Conservation (phyloP, 92 coral and sea anemone species). For the Phenganax subtilis region DNA sequence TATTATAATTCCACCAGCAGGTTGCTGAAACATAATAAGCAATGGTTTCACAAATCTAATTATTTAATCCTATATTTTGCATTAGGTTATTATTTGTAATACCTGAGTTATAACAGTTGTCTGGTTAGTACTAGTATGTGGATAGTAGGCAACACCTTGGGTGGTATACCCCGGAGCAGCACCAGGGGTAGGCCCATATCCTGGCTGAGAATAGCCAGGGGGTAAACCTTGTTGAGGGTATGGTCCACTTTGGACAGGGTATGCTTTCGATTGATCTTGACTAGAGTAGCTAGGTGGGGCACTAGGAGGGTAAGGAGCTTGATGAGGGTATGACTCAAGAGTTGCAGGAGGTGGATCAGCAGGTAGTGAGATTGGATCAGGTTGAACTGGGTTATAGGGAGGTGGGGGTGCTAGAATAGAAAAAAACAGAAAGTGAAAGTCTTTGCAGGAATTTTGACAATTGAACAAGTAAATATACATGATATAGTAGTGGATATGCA, state of each 20-base stretch:
- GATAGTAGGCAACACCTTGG: constrained; percentile 2
- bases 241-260: constrained; percentile 26
- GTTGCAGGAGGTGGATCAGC: constrained; percentile 8
- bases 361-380: neutral
- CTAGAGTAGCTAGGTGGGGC: constrained; percentile 12
- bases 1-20: neutral
- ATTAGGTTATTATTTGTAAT: neutral
- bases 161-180: constrained; percentile 31
- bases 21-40: constrained; percentile 24
- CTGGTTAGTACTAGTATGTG: constrained; percentile 1
- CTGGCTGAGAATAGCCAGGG: constrained; percentile 21
- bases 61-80: neutral
- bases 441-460: too few relatives aligned
- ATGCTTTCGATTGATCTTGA: constrained; percentile 18
- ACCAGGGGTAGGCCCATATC: neutral
- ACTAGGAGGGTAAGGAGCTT: neutral
- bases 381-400: neutral
- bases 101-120: constrained; percentile 36
- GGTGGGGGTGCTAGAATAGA: neutral
- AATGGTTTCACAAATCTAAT: neutral
- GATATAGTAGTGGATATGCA: too few relatives aligned
- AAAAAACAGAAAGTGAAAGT: neutral
- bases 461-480: too few relatives aligned
- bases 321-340: neutral
- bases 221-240: constrained; percentile 30